Conservation (phyloP, 2,797 vertebrate species). For the Heterohyrax brucei region DNA sequence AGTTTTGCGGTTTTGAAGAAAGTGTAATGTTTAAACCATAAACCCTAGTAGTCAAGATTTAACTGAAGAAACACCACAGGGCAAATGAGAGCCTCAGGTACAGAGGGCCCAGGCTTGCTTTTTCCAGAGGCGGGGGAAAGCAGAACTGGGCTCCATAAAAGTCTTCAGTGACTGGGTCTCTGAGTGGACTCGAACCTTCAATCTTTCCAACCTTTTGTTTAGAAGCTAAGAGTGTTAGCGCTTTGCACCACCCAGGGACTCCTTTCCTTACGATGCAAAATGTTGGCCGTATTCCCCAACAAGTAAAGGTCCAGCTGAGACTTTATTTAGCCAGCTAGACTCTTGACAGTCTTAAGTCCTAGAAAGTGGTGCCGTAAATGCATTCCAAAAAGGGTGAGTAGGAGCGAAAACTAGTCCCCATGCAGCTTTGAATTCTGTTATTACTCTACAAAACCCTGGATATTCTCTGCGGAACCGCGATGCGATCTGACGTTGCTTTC, state of each 20-base stretch:
- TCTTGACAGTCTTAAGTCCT: background rate
- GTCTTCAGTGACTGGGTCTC: background rate
- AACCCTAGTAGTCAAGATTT: background rate
- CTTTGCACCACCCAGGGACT: background rate
- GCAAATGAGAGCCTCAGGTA: background rate
- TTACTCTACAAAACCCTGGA: background rate
- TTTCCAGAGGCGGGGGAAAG: too few species aligned
- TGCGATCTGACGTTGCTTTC: background rate
- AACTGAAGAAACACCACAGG: background rate
- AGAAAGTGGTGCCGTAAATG: background rate
- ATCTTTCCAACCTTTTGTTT: background rate
- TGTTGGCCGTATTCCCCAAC: background rate
- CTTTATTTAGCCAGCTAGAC: background rate
- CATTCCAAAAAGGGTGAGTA: background rate
- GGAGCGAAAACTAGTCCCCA: background rate
- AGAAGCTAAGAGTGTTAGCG: background rate
- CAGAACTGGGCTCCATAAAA: background rate
- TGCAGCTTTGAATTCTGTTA: background rate
- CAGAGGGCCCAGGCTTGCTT: background rate
- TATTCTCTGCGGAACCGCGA: background rate
- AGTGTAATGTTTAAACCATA: background rate
- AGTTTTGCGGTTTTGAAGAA: background rate
- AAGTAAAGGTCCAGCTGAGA: background rate
- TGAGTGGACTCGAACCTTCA: background rate
- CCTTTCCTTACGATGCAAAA: background rate